Percentiles rank a stretch among this genome's conserved stretches.
These are phyloP conservation scores for Chorisops tibialis DNA, from an alignment of 2,888 invertebrate genomes.

Conservation along the genomic window DNA sequence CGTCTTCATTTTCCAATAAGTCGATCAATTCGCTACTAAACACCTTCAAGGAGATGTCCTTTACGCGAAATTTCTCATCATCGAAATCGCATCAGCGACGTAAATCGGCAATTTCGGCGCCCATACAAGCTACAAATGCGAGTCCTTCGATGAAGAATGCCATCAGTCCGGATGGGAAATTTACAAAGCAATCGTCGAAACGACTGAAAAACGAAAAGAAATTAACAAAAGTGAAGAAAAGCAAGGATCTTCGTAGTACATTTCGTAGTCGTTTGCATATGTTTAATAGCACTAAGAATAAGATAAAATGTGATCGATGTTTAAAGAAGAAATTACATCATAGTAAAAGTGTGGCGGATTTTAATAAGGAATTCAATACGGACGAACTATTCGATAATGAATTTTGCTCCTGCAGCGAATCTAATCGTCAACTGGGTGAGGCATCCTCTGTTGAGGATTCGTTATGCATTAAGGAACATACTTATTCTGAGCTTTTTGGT, in stretches of 20 bases:
- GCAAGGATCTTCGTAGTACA: constrained; percentile 43
- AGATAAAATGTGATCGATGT: constrained; percentile 47
- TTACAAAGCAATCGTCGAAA: constrained; percentile 41
- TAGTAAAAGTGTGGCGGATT: constrained; percentile 46
- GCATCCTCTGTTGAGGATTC: constrained; percentile 36
- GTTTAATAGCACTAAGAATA: constrained; percentile 36
- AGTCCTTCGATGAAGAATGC: constrained; percentile 10
- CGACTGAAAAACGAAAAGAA: constrained; percentile 15
- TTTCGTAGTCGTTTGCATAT: constrained; percentile 45
- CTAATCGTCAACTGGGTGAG: constrained; percentile 34
- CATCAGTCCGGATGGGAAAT: constrained; percentile 14
- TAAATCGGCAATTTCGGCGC: neutral
- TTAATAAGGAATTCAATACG: constrained; percentile 45
- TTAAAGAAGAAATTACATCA: constrained; percentile 50
- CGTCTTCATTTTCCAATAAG: constrained; percentile 49
- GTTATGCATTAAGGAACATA: constrained; percentile 48
- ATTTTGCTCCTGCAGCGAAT: constrained; percentile 28
- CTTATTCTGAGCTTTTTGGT: constrained; percentile 46
- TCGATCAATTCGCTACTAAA: constrained; percentile 47
- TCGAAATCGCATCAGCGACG: constrained; percentile 13
- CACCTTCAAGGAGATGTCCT: constrained; percentile 46
- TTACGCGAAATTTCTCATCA: constrained; percentile 41
- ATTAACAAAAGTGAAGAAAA: constrained; percentile 30
- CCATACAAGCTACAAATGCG: neutral
- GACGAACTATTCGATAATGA: constrained; percentile 33